phyloP scores from a whole-genome alignment of 2,888 invertebrate species.

The Melitaea athalia region DNA sequence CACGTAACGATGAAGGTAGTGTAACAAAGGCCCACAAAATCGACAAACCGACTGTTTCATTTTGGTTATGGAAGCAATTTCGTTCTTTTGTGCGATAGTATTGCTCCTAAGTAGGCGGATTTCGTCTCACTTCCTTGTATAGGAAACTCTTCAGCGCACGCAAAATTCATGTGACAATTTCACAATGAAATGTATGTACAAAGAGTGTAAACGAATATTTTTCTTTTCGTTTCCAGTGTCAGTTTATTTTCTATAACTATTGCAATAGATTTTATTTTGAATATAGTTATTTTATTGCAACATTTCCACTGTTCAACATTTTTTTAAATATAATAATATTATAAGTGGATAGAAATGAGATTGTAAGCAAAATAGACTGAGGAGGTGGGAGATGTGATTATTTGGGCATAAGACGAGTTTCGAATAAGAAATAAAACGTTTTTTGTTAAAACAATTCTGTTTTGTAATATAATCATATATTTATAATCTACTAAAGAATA shows the following conservation, averaged over 20 bases:
- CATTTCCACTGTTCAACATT: too few species aligned
- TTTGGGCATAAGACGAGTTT: too few species aligned
- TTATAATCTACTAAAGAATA: too few species aligned
- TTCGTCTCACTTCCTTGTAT: conserved; percentile 59
- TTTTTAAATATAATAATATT: too few species aligned
- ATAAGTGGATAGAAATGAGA: too few species aligned
- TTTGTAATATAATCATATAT: too few species aligned
- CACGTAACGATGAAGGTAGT: conserved; percentile 51
- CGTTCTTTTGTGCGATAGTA: conserved; percentile 70
- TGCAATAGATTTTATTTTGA: too few species aligned
- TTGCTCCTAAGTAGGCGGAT: conserved; percentile 69
- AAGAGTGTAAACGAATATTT: conserved; percentile 5
- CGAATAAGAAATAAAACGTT: too few species aligned
- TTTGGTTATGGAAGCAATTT: conserved; percentile 72
- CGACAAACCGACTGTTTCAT: conserved; percentile 74
- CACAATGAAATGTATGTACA: conserved; percentile 30
- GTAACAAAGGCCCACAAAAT: conserved; percentile 65
- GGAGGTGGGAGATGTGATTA: too few species aligned
- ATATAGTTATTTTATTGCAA: too few species aligned
- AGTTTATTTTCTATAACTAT: not conserved
- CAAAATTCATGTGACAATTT: conserved; percentile 44
- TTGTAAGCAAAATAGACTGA: too few species aligned
- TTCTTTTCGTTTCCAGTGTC: not conserved
- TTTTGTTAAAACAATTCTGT: too few species aligned
- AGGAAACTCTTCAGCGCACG: conserved; percentile 52